Evolutionary conservation across 2,888 invertebrate genomes (phyloP).

Genomic region (Drosophila acutilabella): DNA sequence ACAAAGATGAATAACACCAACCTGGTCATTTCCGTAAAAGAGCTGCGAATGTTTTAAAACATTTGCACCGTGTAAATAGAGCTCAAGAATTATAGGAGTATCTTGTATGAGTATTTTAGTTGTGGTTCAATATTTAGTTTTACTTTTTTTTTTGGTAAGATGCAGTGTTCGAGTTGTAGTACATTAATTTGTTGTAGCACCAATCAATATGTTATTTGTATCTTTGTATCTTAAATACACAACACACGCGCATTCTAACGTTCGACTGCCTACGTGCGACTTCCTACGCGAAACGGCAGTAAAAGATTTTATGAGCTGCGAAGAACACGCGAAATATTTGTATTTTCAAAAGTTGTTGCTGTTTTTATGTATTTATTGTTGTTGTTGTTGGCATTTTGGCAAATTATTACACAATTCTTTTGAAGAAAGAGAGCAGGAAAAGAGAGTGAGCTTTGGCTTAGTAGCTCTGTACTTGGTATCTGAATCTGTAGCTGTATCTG

Average conservation of each 20-base stretch:
- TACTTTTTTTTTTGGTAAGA: conserved; percentile 45
- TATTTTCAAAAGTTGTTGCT: conserved; percentile 37
- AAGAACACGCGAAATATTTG: conserved; percentile 61
- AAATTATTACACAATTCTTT: conserved; percentile 76
- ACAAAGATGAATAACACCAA: conserved; percentile 38
- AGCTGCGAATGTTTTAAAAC: conserved; percentile 34
- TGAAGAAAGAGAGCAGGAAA: conserved; percentile 10
- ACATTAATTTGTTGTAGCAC: conserved; percentile 57
- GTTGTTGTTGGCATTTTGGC: conserved; percentile 54
- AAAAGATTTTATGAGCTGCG: conserved; percentile 62
- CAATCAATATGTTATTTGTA: conserved; percentile 49
- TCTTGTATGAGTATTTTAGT: conserved; percentile 17
- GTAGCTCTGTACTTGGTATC: conserved; percentile 16
- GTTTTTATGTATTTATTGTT: conserved; percentile 5
- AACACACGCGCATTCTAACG: conserved; percentile 64
- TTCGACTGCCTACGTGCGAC: conserved; percentile 49
- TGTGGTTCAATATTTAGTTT: neutral
- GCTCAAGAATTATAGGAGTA: conserved; percentile 28
- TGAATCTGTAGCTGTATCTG: conserved; percentile 42
- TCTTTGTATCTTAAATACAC: conserved; percentile 62
- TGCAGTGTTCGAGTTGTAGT: conserved; percentile 65
- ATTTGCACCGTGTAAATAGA: conserved; percentile 39
- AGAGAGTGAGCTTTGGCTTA: conserved; percentile 33
- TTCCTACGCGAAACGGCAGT: conserved; percentile 60
- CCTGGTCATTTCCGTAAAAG: conserved; percentile 73